These are phyloP conservation scores for Megastigmus dorsalis DNA, from an alignment of 2,888 invertebrate genomes.

Conservation along the genomic window DNA sequence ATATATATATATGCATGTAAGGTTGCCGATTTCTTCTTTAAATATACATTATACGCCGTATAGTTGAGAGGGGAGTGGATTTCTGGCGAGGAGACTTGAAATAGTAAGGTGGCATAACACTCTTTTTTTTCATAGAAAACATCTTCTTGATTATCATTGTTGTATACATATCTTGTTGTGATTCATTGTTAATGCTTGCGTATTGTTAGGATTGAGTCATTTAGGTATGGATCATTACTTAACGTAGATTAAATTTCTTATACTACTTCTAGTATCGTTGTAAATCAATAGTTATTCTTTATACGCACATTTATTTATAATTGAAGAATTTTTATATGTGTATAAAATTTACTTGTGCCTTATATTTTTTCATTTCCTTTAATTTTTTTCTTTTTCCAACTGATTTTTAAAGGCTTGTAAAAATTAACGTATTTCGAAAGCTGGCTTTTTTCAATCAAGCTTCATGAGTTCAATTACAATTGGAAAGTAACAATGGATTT, in stretches of 20 bases:
- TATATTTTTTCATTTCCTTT: slow-evolving; percentile 38
- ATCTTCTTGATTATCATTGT: slow-evolving; percentile 71
- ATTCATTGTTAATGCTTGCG: slow-evolving; percentile 75
- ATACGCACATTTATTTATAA: slow-evolving; percentile 69
- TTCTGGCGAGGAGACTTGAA: slow-evolving; percentile 5
- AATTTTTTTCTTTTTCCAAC: neutral
- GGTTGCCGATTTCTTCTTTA: too few species aligned
- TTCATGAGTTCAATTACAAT: neutral
- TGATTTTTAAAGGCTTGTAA: slow-evolving; percentile 29
- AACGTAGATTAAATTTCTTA: slow-evolving; percentile 72
- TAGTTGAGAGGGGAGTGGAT: neutral
- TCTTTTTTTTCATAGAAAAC: slow-evolving; percentile 61
- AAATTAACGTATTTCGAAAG: neutral
- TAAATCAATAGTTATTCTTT: slow-evolving; percentile 71
- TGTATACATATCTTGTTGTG: slow-evolving; percentile 75
- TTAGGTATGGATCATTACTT: slow-evolving; percentile 75
- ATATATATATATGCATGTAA: too few species aligned
- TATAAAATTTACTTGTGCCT: slow-evolving; percentile 41
- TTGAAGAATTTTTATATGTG: slow-evolving; percentile 43
- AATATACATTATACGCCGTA: too few species aligned
- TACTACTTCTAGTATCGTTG: slow-evolving; percentile 68
- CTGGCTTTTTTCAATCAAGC: slow-evolving; percentile 6
- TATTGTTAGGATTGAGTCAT: slow-evolving; percentile 75
- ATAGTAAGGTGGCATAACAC: slow-evolving; percentile 66
- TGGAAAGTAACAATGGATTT: slow-evolving; percentile 18